phyloP scores from a whole-genome alignment of 1,140 invertebrate species.

The Anastrepha ludens region DNA sequence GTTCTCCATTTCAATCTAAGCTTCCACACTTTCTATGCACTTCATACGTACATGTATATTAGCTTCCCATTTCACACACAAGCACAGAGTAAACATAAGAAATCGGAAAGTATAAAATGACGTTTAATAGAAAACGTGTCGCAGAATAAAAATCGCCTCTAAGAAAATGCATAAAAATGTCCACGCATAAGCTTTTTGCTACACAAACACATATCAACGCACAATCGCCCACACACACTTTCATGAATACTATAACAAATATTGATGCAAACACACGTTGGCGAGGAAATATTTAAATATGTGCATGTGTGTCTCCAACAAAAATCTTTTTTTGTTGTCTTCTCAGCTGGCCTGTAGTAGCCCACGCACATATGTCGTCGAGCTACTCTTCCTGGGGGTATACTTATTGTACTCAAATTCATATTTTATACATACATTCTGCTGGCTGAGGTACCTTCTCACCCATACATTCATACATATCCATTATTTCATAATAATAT shows the following conservation, averaged over 20 bases:
- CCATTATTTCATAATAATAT: background rate
- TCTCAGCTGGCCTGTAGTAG: background rate
- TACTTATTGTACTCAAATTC: background rate
- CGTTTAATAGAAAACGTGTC: conserved; percentile 74
- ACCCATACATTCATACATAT: background rate
- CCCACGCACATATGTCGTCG: background rate
- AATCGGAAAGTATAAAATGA: conserved; percentile 56
- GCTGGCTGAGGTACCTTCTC: background rate
- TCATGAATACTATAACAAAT: background rate
- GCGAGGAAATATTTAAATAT: conserved; percentile 37
- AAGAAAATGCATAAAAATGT: conserved; percentile 66
- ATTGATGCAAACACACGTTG: conserved; percentile 41
- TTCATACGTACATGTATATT: no score
- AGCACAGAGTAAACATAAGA: background rate
- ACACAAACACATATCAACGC: background rate
- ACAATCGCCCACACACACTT: background rate
- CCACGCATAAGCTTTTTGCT: conserved; percentile 6
- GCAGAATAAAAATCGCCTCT: conserved; percentile 73
- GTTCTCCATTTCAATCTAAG: no score
- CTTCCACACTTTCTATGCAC: background rate
- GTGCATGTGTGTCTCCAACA: background rate
- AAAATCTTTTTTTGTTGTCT: background rate
- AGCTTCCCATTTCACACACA: background rate
- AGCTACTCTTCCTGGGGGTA: background rate
- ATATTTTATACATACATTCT: conserved; percentile 23